Conservation (phyloP, 2,797 vertebrate species). For the Oreochromis grahami region DNA sequence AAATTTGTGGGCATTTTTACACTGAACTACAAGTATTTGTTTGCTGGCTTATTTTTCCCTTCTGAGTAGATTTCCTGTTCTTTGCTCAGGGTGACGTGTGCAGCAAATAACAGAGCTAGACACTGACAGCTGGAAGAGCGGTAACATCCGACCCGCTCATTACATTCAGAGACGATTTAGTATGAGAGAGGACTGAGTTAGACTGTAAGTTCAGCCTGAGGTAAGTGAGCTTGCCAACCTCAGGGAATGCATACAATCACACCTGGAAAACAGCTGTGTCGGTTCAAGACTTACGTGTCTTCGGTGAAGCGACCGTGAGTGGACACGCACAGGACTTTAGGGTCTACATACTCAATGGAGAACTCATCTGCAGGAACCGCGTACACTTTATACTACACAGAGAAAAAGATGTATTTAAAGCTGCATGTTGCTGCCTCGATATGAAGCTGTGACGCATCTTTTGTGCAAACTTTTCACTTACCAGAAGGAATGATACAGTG, state of each 20-base stretch:
- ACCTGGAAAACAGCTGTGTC: not conserved
- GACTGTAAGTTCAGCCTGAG: slow-evolving; percentile 25
- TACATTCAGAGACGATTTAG: not conserved
- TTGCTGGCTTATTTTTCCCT: not conserved
- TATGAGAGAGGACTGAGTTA: not conserved
- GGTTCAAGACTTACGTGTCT: slow-evolving; percentile 75
- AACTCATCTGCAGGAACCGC: slow-evolving; percentile 83
- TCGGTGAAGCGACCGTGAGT: slow-evolving; percentile 72
- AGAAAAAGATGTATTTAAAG: slow-evolving; percentile 4
- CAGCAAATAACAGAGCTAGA: slow-evolving; percentile 16
- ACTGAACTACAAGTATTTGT: not conserved
- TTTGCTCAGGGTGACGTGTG: not conserved
- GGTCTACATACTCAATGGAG: slow-evolving; percentile 81
- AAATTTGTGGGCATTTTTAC: not conserved
- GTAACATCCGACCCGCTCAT: not conserved
- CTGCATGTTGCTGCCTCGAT: not conserved
- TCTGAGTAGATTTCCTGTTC: not conserved
- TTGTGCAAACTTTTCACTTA: slow-evolving; percentile 51
- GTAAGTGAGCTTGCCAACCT: slow-evolving; percentile 9
- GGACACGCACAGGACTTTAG: slow-evolving; percentile 84
- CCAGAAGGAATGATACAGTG: slow-evolving; percentile 81
- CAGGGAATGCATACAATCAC: slow-evolving; percentile 13
- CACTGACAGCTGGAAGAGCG: not conserved
- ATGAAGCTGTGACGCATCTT: not conserved
- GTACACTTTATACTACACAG: slow-evolving; percentile 84